Evolutionary conservation across 2,888 invertebrate genomes (phyloP).

Genomic region (Stomorhina lunata): DNA sequence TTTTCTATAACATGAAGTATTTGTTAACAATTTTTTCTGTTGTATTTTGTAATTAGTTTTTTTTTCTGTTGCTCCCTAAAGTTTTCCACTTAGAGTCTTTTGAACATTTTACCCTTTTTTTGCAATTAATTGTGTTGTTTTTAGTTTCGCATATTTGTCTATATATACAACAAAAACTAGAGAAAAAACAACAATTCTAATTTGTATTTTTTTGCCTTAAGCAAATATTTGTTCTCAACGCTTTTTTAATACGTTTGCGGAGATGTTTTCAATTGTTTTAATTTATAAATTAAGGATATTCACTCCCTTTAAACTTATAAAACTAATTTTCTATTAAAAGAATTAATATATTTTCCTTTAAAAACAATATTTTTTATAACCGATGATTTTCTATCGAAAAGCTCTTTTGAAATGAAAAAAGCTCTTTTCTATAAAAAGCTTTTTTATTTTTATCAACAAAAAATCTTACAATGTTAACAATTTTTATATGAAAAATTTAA

Average conservation of each 20-base stretch:
- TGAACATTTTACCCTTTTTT: conserved; percentile 7
- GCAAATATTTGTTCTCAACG: conserved; percentile 31
- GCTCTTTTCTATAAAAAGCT: too few species aligned
- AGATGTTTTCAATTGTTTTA: conserved; percentile 1
- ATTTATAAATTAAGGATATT: neutral
- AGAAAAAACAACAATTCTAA: neutral
- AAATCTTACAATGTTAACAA: too few species aligned
- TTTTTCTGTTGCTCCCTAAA: neutral
- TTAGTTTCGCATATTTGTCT: neutral
- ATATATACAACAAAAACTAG: neutral
- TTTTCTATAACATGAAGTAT: neutral
- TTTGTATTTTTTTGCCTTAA: conserved; percentile 22
- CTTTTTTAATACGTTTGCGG: conserved; percentile 8
- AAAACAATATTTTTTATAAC: too few species aligned
- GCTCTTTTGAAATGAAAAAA: too few species aligned
- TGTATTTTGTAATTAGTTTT: conserved; percentile 39
- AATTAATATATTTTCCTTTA: too few species aligned
- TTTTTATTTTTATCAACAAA: too few species aligned
- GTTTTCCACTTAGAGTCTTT: conserved; percentile 32
- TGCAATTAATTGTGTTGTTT: neutral
- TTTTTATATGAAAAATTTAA: too few species aligned
- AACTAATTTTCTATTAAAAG: too few species aligned
- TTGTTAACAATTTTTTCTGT: conserved; percentile 6
- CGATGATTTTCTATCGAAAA: too few species aligned
- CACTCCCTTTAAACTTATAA: neutral